Base-by-base conservation (phyloP, 2,797 vertebrate species). In the Mormyrops attenuatus region DNA sequence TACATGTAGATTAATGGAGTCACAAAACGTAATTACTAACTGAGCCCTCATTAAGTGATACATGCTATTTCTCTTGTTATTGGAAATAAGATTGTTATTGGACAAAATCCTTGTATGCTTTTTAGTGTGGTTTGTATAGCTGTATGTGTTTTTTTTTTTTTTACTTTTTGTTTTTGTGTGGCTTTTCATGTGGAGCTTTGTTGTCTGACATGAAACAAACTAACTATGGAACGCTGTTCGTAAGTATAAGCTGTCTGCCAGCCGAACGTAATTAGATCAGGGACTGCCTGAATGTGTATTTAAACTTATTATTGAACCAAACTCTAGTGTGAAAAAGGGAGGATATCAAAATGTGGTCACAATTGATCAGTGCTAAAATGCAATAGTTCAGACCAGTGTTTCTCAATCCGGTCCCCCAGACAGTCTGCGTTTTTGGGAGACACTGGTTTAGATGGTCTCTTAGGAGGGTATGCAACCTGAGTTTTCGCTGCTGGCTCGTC, bases 391-490 rank as follows among this genome's bases (percentile, higher is more conserved):
- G 26, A 30, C 26, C 63, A 30, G 63, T 34, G 63, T 69, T 69
- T 69, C 63, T 15, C 26, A 69, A 73, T 11, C 30, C 66, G 9
- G 60, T 1, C 22, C 9, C 13, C 66, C 66, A 38, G 66, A 73
- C 30, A 55, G 53, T 5, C 53, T 17, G 5, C 17, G 2, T 55
- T 55, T 55, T 30, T 11, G 26, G 26, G 57, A 63, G 22, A 26
- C 57, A 20, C 57, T 26, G 57, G 66, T 80, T 41, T 8, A n/a
- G 53, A 22, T 17, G 26, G 26, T 60, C 3, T 60, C 7, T 3
- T 8, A 44, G n/a, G 34, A 60, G 0, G 0, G n/a, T 90, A 55
- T 77, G 60, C 93, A 91, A 98, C 97, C 97, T 97, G 73, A 97
- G 93, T n/a, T 88, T 94, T 26, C 92, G 91, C 80, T 94, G 90